A percentile compares a stretch with the other conserved stretches of the same genome.
Conservation (phyloP, 2,797 vertebrate genomes). For the Eospalax fontanierii region DNA sequence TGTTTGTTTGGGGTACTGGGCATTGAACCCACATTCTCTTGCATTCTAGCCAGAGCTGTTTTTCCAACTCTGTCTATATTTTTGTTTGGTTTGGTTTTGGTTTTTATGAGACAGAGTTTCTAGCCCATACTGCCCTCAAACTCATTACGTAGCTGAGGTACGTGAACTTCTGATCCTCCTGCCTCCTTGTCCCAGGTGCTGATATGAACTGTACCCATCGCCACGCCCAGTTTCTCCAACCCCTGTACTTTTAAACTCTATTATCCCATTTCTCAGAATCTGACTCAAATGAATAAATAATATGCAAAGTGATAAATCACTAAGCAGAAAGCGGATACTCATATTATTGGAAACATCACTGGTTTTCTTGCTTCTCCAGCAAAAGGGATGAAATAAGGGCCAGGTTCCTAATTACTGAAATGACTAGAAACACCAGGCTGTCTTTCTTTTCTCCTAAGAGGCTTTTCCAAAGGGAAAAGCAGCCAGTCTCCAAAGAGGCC, state of each 20-base stretch:
- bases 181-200: not conserved
- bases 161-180: not conserved
- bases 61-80: not conserved
- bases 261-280: constrained; percentile 16
- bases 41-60: not conserved
- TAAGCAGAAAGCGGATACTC: not conserved
- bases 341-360: constrained; percentile 11
- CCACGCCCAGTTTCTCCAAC: not conserved
- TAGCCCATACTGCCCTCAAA: not conserved
- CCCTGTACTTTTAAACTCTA: not conserved
- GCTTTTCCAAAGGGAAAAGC: constrained; percentile 31
- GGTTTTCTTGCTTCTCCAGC: not conserved
- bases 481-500: not conserved
- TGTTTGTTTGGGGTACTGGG: not conserved
- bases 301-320: not conserved
- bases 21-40: not conserved
- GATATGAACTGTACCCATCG: not conserved
- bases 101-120: not conserved
- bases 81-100: not conserved
- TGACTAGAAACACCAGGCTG: not conserved
- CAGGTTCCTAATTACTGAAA: constrained; percentile 17
- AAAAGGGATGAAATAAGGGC: constrained; percentile 25
- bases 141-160: not conserved
- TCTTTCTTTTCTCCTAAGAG: constrained; percentile 58
- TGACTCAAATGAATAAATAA: constrained; percentile 33